Evolutionary conservation across 2,113 vertebrate species (phyloP).

Genomic region (Anarhynchus alexandrinus): DNA sequence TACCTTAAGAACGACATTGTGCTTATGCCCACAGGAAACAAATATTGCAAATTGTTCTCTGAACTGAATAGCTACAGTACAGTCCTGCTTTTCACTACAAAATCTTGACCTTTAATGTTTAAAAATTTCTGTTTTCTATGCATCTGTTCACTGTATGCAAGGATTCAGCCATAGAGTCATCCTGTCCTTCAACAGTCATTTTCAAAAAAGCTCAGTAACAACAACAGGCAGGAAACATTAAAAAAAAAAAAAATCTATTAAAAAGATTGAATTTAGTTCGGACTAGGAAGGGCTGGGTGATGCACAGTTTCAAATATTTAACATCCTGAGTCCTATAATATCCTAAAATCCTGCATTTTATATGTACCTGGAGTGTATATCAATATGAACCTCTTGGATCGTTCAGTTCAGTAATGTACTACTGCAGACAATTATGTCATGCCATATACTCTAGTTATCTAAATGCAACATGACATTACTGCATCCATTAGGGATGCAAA

Average conservation of each 20-base stretch:
- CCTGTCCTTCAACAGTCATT: background rate
- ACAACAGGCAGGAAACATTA: background rate
- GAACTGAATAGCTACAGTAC: background rate
- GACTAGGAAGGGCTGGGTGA: background rate
- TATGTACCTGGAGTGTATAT: background rate
- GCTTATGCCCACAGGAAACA: background rate
- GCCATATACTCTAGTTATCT: background rate
- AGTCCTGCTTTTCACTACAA: background rate
- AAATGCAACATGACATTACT: slow-evolving; percentile 8
- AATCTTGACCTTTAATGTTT: background rate
- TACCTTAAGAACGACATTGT: background rate
- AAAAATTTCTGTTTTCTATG: background rate
- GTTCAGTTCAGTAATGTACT: background rate
- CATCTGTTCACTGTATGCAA: background rate
- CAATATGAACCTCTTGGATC: background rate
- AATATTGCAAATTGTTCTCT: background rate
- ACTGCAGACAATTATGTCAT: background rate
- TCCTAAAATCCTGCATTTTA: background rate
- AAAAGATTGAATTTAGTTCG: background rate
- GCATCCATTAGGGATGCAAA: background rate
- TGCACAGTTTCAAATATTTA: background rate
- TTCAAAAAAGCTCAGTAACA: background rate
- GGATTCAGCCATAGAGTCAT: background rate
- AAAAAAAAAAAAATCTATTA: background rate
- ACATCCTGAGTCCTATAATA: background rate